Percentiles rank a stretch among this genome's conserved stretches.
Conservation (phyloP, 2,888 invertebrate genomes). For the Timema cristinae region DNA sequence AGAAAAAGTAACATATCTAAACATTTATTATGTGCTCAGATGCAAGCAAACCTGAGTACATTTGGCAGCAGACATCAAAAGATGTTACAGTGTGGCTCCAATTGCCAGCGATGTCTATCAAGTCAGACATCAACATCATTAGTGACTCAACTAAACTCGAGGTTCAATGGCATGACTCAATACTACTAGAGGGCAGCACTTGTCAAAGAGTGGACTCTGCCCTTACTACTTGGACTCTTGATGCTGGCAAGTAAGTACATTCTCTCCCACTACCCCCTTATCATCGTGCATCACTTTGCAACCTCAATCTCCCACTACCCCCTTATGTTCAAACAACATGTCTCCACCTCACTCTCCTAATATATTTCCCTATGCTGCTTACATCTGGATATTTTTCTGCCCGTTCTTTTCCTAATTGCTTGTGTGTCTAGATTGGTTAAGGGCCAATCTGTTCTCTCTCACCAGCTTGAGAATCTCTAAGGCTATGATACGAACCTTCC, state of each 20-base stretch:
- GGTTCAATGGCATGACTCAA: conserved; percentile 55
- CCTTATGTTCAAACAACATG: neutral
- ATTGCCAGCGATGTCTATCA: conserved; percentile 39
- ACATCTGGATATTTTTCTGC: too few species aligned
- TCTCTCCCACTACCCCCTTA: conserved; percentile 33
- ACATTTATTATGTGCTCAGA: neutral
- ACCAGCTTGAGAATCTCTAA: too few species aligned
- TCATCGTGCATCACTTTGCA: neutral
- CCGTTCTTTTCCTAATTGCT: too few species aligned
- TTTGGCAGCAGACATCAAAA: conserved; percentile 68
- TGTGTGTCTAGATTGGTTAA: too few species aligned
- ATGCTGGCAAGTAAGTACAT: conserved; percentile 43
- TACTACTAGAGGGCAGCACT: conserved; percentile 57
- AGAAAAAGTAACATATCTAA: neutral
- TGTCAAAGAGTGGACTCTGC: conserved; percentile 57
- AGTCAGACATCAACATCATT: conserved; percentile 35
- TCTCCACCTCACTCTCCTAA: neutral
- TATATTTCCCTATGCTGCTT: too few species aligned
- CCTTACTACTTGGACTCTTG: conserved; percentile 66
- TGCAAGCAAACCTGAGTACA: conserved; percentile 47
- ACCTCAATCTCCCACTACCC: conserved; percentile 33
- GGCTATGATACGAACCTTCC: too few species aligned
- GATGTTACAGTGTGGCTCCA: conserved; percentile 57
- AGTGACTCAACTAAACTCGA: conserved; percentile 30
- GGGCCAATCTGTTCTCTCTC: too few species aligned